These are phyloP conservation scores for Onychomys leucogaster DNA, from an alignment of 2,797 vertebrate species.

Conservation along the genomic window DNA sequence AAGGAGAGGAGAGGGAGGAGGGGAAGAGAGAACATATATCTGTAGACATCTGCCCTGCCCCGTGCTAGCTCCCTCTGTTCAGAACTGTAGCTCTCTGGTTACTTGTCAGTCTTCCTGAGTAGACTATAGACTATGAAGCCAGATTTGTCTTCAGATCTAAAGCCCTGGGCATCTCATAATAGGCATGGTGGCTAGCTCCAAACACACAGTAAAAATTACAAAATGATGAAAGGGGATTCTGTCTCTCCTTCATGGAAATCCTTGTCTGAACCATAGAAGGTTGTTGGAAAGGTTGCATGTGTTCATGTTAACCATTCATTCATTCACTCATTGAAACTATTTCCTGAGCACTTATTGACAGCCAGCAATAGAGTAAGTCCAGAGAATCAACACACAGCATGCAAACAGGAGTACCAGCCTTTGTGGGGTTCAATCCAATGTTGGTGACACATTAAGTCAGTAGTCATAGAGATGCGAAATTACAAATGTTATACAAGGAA, in stretches of 20 bases:
- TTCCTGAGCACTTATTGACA: conserved; percentile 1
- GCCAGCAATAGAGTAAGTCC: rapidly evolving
- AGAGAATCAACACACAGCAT: rapidly evolving
- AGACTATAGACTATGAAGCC: not conserved
- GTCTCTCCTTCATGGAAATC: not conserved
- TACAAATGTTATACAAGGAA: not conserved
- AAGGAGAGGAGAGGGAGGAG: too few species aligned
- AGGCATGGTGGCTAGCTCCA: not conserved
- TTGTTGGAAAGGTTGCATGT: not conserved
- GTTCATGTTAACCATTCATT: not conserved
- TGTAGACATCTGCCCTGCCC: not conserved
- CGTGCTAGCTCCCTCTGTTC: not conserved
- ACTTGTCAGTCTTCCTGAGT: not conserved
- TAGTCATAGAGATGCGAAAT: not conserved
- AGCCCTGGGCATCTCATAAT: not conserved
- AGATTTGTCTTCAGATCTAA: not conserved
- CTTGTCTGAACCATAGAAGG: not conserved
- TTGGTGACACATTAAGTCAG: not conserved
- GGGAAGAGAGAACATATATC: not conserved
- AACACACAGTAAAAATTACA: not conserved
- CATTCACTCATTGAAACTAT: not conserved
- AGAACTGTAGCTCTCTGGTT: not conserved
- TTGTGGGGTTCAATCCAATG: rapidly evolving
- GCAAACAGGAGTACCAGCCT: not conserved
- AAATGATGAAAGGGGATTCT: not conserved